Percentiles rank a stretch among this genome's conserved stretches.
Conservation (phyloP, 1,140 invertebrate genomes). For the Bombyx mandarina region DNA sequence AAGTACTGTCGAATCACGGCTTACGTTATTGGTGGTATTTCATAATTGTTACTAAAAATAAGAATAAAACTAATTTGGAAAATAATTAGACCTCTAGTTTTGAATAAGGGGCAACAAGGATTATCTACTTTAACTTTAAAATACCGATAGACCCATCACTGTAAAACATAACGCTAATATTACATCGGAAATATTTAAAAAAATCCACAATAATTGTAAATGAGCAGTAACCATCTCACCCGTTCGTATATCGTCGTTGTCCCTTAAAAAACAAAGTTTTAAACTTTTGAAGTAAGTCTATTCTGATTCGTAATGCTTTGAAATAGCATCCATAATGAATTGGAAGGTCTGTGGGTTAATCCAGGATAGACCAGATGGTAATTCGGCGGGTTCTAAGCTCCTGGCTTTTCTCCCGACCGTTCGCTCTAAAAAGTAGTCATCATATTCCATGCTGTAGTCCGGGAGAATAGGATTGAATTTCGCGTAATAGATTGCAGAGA, state of each 20-base stretch:
- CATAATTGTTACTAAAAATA: neutral
- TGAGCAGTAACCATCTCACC: too few relatives aligned
- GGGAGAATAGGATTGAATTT: constrained; percentile 84
- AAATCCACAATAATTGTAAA: too few relatives aligned
- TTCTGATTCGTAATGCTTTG: constrained; percentile 42
- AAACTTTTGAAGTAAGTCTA: constrained; percentile 11
- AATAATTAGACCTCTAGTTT: too few relatives aligned
- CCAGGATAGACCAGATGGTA: constrained; percentile 56
- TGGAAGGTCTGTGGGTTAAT: constrained; percentile 61
- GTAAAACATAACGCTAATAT: too few relatives aligned
- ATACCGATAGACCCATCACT: too few relatives aligned
- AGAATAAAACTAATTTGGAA: neutral
- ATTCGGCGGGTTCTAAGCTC: constrained; percentile 41
- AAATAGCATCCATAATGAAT: constrained; percentile 62
- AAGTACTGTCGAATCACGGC: constrained; percentile 28
- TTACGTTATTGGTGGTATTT: neutral
- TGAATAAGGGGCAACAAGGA: too few relatives aligned
- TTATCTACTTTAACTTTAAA: too few relatives aligned
- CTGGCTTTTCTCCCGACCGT: constrained; percentile 64
- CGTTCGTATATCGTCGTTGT: constrained; percentile 34
- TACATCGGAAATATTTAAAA: too few relatives aligned
- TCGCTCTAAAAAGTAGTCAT: constrained; percentile 76
- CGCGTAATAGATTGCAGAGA: constrained; percentile 87
- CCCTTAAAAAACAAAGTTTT: constrained; percentile 19
- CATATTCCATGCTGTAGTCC: constrained; percentile 79